These are phyloP conservation scores for Nomada lathburiana DNA, from an alignment of 2,888 invertebrate species.

Conservation along the genomic window DNA sequence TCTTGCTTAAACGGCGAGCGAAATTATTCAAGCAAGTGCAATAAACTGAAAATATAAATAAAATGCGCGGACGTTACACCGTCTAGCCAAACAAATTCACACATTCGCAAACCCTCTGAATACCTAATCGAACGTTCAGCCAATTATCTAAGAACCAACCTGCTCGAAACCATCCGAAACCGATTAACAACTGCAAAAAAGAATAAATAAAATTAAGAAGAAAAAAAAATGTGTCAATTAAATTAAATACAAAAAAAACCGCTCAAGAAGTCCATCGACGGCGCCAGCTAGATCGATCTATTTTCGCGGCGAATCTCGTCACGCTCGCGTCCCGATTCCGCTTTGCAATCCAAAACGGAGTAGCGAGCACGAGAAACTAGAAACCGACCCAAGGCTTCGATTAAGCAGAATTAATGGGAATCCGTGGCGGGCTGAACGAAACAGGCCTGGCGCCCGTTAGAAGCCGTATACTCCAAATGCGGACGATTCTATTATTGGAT, in stretches of 20 bases:
- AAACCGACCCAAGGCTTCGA: constrained; percentile 56
- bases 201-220: too few species aligned
- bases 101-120: too few species aligned
- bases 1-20: too few species aligned
- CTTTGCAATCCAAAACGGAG: constrained; percentile 30
- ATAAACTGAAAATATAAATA: too few species aligned
- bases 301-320: constrained; percentile 40
- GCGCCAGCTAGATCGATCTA: constrained; percentile 50
- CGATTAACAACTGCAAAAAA: too few species aligned
- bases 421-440: constrained; percentile 34
- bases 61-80: too few species aligned
- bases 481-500: constrained; percentile 77
- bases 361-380: constrained; percentile 36
- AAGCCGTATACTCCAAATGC: constrained; percentile 73
- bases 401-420: constrained; percentile 53
- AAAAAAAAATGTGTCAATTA: too few species aligned
- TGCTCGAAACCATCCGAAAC: too few species aligned
- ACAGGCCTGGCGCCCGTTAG: constrained; percentile 59
- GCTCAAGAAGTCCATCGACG: constrained; percentile 33
- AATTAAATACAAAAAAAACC: neutral
- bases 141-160: too few species aligned
- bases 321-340: constrained; percentile 43
- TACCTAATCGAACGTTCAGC: too few species aligned
- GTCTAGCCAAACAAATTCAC: too few species aligned
- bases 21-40: too few species aligned